Conservation (phyloP, 1,140 invertebrate genomes). For the Homalodisca vitripennis region DNA sequence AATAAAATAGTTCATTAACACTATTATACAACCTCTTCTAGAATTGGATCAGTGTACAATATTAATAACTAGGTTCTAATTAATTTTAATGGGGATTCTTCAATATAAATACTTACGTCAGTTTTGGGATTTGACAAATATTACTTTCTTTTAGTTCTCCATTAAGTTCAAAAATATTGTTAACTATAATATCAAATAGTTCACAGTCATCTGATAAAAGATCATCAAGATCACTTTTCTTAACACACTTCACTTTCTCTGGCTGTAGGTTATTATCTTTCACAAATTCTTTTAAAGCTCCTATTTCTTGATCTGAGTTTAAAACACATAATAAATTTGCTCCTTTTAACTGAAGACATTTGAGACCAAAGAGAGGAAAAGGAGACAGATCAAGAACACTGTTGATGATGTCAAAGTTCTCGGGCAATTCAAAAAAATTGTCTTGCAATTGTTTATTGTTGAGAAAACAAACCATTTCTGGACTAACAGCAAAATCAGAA, state of each 20-base stretch:
- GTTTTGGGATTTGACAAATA: background rate
- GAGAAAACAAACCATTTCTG: conserved; percentile 42
- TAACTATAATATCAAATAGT: conserved; percentile 21
- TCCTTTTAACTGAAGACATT: conserved; percentile 41
- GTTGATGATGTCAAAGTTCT: conserved; percentile 33
- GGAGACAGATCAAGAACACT: conserved; percentile 47
- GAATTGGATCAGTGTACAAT: background rate
- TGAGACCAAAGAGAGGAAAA: conserved; percentile 48
- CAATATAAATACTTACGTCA: conserved; percentile 29
- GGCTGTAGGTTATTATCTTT: conserved; percentile 41
- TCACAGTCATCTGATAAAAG: background rate
- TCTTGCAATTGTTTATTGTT: conserved; percentile 54
- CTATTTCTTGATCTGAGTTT: conserved; percentile 39
- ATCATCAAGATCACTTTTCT: conserved; percentile 21
- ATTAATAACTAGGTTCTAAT: background rate
- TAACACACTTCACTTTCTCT: conserved; percentile 43
- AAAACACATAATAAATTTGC: conserved; percentile 43
- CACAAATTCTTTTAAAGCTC: conserved; percentile 40
- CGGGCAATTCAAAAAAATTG: conserved; percentile 40
- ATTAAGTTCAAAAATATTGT: conserved; percentile 41
- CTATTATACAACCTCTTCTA: too few relatives aligned
- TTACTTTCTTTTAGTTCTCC: conserved; percentile 45
- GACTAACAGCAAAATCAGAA: background rate
- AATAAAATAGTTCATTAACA: background rate
- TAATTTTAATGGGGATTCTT: background rate